A percentile compares a stretch with the other conserved stretches of the same genome.
Conservation (phyloP, 30 jellyfish, hydroid and myxozoan species). For the Aurelia coerulea region DNA sequence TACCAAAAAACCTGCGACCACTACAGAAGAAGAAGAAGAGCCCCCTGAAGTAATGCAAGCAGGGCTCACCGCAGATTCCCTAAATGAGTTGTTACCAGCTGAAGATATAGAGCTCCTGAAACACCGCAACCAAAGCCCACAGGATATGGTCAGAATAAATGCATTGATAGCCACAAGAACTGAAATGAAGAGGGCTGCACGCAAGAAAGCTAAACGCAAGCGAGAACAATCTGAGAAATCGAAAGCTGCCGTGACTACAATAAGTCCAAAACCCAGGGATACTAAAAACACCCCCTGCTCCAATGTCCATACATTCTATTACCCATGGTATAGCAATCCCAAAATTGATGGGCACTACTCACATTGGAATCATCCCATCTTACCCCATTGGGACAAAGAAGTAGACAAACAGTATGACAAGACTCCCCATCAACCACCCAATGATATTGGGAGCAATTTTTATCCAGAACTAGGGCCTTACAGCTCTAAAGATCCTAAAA, state of each 20-base stretch:
- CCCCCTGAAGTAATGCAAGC: too few relatives aligned
- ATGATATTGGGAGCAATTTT: conserved; percentile 90
- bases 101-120: too few relatives aligned
- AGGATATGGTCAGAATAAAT: too few relatives aligned
- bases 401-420: conserved; percentile 53
- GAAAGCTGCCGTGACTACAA: not conserved
- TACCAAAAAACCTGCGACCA: too few relatives aligned
- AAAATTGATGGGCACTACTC: conserved; percentile 73
- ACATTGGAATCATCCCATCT: conserved; percentile 90
- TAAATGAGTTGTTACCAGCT: too few relatives aligned
- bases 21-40: too few relatives aligned
- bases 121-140: too few relatives aligned
- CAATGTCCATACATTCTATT: conserved; percentile 84
- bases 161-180: too few relatives aligned
- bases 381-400: conserved; percentile 93
- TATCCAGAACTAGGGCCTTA: conserved; percentile 91
- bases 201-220: not conserved
- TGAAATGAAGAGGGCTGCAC: too few relatives aligned
- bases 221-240: not conserved
- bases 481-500: conserved; percentile 83
- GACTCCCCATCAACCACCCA: conserved; percentile 84
- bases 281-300: conserved; percentile 51
- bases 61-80: too few relatives aligned
- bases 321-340: conserved; percentile 98
- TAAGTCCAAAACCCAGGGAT: too few relatives aligned